A percentile compares a stretch with the other conserved stretches of the same genome.
Conservation (phyloP, 2,113 vertebrate species). For the Bothrops jararaca region DNA sequence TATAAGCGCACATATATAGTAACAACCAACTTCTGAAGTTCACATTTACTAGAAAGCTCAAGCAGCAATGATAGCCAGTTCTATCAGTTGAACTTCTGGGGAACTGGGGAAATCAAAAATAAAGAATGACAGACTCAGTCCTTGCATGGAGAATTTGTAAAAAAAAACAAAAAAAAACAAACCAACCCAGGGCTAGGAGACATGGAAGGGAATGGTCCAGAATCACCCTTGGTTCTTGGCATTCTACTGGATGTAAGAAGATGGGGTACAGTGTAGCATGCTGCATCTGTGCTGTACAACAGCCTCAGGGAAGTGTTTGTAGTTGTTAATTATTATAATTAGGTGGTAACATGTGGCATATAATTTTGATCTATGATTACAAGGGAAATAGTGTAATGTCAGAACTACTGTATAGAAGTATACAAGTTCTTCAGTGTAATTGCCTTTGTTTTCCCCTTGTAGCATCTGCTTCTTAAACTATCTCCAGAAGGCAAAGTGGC, state of each 20-base stretch:
- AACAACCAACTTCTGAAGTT: neutral
- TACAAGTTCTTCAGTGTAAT: neutral
- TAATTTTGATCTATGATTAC: slow-evolving; percentile 34
- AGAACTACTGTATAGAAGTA: neutral
- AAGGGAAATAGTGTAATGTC: slow-evolving; percentile 25
- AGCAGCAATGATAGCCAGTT: neutral
- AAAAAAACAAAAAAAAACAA: too few relatives aligned
- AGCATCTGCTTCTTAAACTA: slow-evolving; percentile 4
- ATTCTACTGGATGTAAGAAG: neutral
- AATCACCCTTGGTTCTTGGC: neutral
- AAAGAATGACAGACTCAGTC: neutral
- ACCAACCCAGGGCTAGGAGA: neutral
- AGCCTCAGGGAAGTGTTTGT: neutral
- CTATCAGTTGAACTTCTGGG: neutral
- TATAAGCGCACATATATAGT: neutral
- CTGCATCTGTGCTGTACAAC: neutral
- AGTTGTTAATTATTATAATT: slow-evolving; percentile 16
- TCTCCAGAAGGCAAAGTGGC: neutral
- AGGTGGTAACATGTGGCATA: slow-evolving; percentile 35
- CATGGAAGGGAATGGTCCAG: neutral
- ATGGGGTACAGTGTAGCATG: neutral
- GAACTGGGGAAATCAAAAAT: neutral
- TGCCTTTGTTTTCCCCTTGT: neutral
- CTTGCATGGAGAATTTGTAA: neutral
- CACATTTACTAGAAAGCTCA: neutral